A percentile compares a stretch with the other conserved stretches of the same genome.
These are phyloP conservation scores for Suncus etruscus DNA, from an alignment of 2,113 vertebrate species.

Conservation along the genomic window DNA sequence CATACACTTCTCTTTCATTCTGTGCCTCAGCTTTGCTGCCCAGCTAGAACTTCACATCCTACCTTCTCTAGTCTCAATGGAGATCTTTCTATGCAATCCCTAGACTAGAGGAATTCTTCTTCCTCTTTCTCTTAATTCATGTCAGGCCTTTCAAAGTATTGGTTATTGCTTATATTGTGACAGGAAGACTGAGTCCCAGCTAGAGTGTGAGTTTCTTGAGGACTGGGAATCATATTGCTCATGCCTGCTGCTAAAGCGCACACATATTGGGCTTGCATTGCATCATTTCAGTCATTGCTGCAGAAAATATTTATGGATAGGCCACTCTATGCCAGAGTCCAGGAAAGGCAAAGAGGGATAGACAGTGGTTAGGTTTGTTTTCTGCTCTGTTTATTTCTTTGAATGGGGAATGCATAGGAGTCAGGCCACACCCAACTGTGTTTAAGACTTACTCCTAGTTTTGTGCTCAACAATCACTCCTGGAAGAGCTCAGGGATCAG, in stretches of 20 bases:
- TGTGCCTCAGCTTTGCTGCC: neutral
- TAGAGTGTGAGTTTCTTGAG: neutral
- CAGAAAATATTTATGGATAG: neutral
- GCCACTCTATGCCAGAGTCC: neutral
- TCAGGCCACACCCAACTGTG: too few relatives aligned
- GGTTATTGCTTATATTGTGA: neutral
- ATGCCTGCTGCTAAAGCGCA: neutral
- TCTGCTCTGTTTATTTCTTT: neutral
- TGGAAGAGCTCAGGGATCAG: too few relatives aligned
- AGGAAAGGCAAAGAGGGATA: neutral
- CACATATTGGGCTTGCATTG: neutral
- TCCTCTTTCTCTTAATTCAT: neutral
- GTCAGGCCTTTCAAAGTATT: neutral
- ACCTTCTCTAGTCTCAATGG: neutral
- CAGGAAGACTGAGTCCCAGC: neutral
- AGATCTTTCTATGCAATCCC: neutral
- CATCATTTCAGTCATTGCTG: neutral
- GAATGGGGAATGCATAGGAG: too few relatives aligned
- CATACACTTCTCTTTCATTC: neutral
- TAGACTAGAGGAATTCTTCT: neutral
- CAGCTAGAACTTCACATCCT: neutral
- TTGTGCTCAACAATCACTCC: too few relatives aligned
- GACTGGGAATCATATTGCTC: too few relatives aligned
- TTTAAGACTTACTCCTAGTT: too few relatives aligned
- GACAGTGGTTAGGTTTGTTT: neutral